These are phyloP conservation scores for Lepus townsendii DNA, from an alignment of 2,797 vertebrate species.

Conservation along the genomic window DNA sequence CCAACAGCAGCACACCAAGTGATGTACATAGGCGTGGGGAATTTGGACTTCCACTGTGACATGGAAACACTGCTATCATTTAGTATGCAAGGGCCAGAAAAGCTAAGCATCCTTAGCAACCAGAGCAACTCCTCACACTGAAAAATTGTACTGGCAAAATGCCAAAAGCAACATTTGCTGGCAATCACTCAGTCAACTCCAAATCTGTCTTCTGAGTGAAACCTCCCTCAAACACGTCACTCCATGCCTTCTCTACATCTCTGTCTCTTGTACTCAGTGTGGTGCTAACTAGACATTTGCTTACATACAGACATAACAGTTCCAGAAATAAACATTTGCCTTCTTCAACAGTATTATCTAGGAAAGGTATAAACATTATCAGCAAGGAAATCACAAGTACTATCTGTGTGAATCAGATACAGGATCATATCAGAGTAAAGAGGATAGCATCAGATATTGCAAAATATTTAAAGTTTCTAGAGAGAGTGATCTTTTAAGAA, in stretches of 20 bases:
- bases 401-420: background rate
- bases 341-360: background rate
- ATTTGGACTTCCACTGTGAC: background rate
- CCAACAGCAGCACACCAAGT: background rate
- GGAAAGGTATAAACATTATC: background rate
- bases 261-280: background rate
- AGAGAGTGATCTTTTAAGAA: background rate
- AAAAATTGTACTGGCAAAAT: background rate
- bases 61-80: background rate
- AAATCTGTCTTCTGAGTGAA: background rate
- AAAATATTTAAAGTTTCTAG: background rate
- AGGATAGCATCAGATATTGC: background rate
- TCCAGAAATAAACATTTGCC: constrained; percentile 13
- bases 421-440: background rate
- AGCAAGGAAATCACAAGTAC: constrained; percentile 10
- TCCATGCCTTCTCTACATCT: background rate
- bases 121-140: background rate
- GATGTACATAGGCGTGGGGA: background rate
- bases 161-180: background rate
- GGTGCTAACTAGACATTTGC: background rate
- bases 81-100: background rate
- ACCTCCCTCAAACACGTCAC: background rate
- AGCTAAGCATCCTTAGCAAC: background rate
- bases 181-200: background rate
- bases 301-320: background rate